phyloP scores from a whole-genome alignment of 2,113 vertebrate species.

The Galbula dea region DNA sequence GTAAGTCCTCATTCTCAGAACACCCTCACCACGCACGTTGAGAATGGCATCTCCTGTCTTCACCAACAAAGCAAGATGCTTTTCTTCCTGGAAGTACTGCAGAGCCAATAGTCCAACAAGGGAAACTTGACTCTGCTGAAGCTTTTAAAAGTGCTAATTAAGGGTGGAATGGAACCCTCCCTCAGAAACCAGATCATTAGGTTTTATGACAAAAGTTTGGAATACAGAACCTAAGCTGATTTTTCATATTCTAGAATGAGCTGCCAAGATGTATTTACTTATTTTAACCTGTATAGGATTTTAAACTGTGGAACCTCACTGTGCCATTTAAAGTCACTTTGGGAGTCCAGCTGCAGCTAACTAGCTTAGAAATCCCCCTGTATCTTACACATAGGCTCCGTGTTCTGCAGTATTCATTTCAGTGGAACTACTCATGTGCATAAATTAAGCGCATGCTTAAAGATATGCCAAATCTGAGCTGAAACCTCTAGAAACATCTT shows the following conservation, averaged over 20 bases:
- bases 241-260: neutral
- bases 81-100: neutral
- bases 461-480: conserved; percentile 60
- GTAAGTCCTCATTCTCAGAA: neutral
- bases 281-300: neutral
- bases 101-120: neutral
- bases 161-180: neutral
- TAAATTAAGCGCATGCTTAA: conserved; percentile 66
- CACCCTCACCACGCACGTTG: fast-evolving
- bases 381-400: conserved; percentile 48
- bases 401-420: conserved; percentile 62
- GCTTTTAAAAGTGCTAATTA: neutral
- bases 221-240: neutral
- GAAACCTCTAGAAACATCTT: conserved; percentile 41
- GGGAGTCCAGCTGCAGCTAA: conserved; percentile 31
- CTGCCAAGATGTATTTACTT: neutral
- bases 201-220: neutral
- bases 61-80: neutral
- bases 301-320: neutral
- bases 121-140: neutral
- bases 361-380: conserved; percentile 16
- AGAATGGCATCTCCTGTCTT: neutral
- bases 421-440: conserved; percentile 63
- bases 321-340: neutral
- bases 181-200: neutral